Evolutionary conservation across 2,113 vertebrate species (phyloP).

Genomic region (Platysteira castanea): DNA sequence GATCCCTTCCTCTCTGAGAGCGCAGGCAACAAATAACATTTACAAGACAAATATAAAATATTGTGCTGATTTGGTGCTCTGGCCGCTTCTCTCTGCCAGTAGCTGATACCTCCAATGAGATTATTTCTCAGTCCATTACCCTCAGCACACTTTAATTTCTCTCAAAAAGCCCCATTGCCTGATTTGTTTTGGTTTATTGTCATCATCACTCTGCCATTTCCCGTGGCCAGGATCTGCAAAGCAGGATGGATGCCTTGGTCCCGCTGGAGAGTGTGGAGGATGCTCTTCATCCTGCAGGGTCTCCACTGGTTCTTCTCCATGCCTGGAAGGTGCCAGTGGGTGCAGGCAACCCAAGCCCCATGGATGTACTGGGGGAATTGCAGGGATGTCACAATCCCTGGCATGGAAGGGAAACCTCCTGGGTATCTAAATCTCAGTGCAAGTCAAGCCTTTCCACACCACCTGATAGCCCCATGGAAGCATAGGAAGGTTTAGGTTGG

Average conservation of each 20-base stretch:
- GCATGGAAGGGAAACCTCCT: not conserved
- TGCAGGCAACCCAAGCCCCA: not conserved
- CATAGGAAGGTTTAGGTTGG: not conserved
- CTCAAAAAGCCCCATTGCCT: not conserved
- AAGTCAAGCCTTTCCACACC: not conserved
- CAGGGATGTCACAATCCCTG: not conserved
- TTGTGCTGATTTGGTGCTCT: not conserved
- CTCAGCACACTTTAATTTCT: not conserved
- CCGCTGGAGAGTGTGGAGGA: not conserved
- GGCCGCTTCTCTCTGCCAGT: not conserved
- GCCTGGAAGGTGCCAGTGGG: not conserved
- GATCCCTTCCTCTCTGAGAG: not conserved
- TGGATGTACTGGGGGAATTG: not conserved
- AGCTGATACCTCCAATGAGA: not conserved
- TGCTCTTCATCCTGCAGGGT: not conserved
- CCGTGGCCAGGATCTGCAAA: not conserved
- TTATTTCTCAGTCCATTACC: not conserved
- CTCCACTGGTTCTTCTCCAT: not conserved
- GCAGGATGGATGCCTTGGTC: not conserved
- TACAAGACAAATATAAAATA: not conserved
- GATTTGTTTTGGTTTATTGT: not conserved
- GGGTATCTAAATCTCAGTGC: not conserved
- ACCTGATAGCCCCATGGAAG: not conserved
- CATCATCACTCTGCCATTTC: not conserved
- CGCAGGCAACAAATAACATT: not conserved